Evolutionary conservation across 2,797 vertebrate species (phyloP), one percentile per base, ranked within the genome.

Genomic region (Cichlasoma orientale): DNA sequence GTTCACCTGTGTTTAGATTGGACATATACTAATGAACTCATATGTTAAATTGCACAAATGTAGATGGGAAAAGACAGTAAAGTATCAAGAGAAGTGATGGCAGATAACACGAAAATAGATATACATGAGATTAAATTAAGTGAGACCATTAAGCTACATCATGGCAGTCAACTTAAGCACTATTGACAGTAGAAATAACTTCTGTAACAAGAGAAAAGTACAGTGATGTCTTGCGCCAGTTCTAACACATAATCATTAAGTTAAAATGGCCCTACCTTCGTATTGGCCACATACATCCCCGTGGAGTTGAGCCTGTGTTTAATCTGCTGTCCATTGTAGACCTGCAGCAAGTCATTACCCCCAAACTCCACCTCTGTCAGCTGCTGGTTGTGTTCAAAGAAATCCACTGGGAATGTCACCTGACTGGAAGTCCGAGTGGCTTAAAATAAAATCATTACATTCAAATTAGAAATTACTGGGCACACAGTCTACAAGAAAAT

Each of bases 221-320:
- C 16, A 31, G 0, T 7, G 54, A 47, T 63, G 10, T 57, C 14
- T 47, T 9, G 18, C 1, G 54, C 5, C 23, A 75, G 75, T 68
- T 57, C 41, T 63, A 25, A 56, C 3, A 82, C 9, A 47, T 13
- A 71, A 74, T 66, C 0, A 75, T 52, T 19, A 52, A 23, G 29
- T 72, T 29, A 29, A 75, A 59, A 74, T 12, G 3, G 38, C 3
- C 57, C 5, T 93, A 99, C 98, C 97, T 99, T 99, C 2, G 98
- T 99, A 95, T 97, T 99, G 83, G 98, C 98, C 90, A 99, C 98
- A 44, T 99, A 99, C 98, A 99, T 99, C 94, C 98, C 98, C 1
- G 98, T 98, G 79, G 98, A 99, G 80, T 99, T 99, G 80, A 99
- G 97, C 2, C 98, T 95, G 92, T 99, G 98, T 93, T 99, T 99